phyloP scores from a whole-genome alignment of 2,113 vertebrate species.

The Siphamia tubifer region DNA sequence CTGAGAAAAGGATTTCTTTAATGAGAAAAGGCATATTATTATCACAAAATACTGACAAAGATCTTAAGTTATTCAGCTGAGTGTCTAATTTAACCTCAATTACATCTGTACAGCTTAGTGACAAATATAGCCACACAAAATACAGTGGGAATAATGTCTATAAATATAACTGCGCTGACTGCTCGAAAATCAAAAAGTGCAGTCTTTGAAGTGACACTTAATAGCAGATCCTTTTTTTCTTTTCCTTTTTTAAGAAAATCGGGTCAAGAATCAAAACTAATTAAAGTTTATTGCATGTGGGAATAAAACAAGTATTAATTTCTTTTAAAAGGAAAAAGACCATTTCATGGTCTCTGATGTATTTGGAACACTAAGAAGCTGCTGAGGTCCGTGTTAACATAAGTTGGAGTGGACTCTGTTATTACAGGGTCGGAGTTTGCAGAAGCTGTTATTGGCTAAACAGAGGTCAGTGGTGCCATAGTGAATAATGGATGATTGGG shows the following conservation, averaged over 20 bases:
- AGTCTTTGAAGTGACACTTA: slow-evolving; percentile 42
- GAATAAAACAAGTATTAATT: slow-evolving; percentile 31
- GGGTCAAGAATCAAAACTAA: slow-evolving; percentile 37
- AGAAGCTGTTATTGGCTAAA: slow-evolving; percentile 62
- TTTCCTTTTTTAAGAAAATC: slow-evolving; percentile 35
- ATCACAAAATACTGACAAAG: slow-evolving; percentile 12
- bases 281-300: slow-evolving; percentile 21
- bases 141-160: slow-evolving; percentile 25
- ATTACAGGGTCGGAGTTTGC: slow-evolving; percentile 62
- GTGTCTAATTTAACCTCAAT: slow-evolving; percentile 38
- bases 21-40: no score
- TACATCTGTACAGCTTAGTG: slow-evolving; percentile 1
- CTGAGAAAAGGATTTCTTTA: background rate
- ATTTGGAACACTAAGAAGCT: slow-evolving; percentile 43
- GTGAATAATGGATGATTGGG: slow-evolving; percentile 67
- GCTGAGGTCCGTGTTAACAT: slow-evolving; percentile 47
- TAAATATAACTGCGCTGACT: slow-evolving; percentile 49
- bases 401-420: slow-evolving; percentile 53
- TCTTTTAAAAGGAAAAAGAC: slow-evolving; percentile 3
- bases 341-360: slow-evolving; percentile 56
- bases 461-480: slow-evolving; percentile 52
- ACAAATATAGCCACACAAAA: slow-evolving; percentile 63
- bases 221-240: slow-evolving; percentile 3
- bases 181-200: slow-evolving; percentile 31
- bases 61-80: slow-evolving; percentile 34